Base-by-base conservation (phyloP, 2,888 invertebrate genomes). In the Oligia strigilis region DNA sequence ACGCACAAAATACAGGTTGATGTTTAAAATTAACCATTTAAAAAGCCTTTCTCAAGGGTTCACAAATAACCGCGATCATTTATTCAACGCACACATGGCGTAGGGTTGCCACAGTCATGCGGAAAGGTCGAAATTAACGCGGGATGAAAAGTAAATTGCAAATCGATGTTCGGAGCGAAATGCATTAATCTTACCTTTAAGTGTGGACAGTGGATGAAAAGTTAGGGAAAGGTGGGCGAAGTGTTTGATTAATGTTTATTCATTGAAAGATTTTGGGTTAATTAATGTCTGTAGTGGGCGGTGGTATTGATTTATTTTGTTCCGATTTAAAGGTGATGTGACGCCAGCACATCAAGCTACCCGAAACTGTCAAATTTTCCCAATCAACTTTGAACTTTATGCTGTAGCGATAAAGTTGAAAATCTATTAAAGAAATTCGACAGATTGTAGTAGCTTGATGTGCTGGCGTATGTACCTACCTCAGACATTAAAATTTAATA, bases 121-220 rank as follows among this genome's bases (percentile, higher is more conserved):
- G 71, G 72, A 62, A 78, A 78, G 74, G 72, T 43, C 64, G 14
- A 70, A 82, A 85, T 77, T 77, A 81, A 84, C 58, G n/a, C 43
- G 14, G 52, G 60, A 69, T 81, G 81, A 87, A 84, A 84, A 78
- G 75, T 87, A 84, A 86, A 86, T 86, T 81, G 87, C 70, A 86
- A 87, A 81, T 70, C 87, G 81, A 81, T 81, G 78, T 84, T 77
- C 36, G 46, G 29, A 71, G 43, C 29, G 52, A 52, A 75, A 84
- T 84, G 64, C 52, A 85, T 87, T 85, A 83, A 87, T 87, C 75
- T 65, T 83, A 79, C 88, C 75, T 78, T 73, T 74, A 60, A 75
- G 49, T 75, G 40, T 55, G 46, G 49, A 67, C 8, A 76, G 43
- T 71, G 75, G 60, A 75, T 78, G 72, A 43, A 75, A 82, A 58